phyloP scores from a whole-genome alignment of 2,797 vertebrate species.

The Arrhamphus sclerolepis region DNA sequence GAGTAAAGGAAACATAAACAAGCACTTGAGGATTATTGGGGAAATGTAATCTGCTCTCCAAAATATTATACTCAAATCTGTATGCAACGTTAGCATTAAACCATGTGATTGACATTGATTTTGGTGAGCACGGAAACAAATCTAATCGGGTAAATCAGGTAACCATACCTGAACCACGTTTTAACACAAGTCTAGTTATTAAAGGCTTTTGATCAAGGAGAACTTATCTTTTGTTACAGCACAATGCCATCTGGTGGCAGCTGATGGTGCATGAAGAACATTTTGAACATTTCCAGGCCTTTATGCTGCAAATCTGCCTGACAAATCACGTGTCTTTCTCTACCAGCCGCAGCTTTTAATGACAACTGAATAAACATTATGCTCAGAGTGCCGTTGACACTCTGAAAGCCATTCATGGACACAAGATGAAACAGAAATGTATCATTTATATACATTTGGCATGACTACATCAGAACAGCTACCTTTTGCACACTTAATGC shows the following conservation, averaged over 20 bases:
- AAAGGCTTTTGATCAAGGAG: slow-evolving; percentile 2
- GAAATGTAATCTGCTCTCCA: slow-evolving; percentile 30
- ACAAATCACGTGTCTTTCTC: not conserved
- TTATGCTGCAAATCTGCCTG: not conserved
- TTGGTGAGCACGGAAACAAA: not conserved
- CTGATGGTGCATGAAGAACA: not conserved
- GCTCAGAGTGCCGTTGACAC: too few species aligned
- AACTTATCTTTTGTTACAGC: slow-evolving; percentile 20
- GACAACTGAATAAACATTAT: not conserved
- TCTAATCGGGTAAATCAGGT: slow-evolving; percentile 14
- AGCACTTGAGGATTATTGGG: slow-evolving; percentile 28
- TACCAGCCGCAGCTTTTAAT: not conserved
- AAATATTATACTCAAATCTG: slow-evolving; percentile 12
- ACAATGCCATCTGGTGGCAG: slow-evolving; percentile 56
- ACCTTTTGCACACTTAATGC: slow-evolving; percentile 9
- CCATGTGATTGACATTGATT: not conserved
- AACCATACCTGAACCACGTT: slow-evolving; percentile 17
- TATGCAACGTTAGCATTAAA: slow-evolving; percentile 19
- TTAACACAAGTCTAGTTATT: slow-evolving; percentile 1
- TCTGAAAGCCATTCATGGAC: too few species aligned
- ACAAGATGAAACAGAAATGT: not conserved
- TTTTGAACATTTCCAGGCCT: not conserved
- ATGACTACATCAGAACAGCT: slow-evolving; percentile 3
- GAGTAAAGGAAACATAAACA: slow-evolving; percentile 47
- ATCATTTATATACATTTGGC: not conserved